Conservation (phyloP, 2,888 invertebrate genomes). For the Tolmerus cingulatus region DNA sequence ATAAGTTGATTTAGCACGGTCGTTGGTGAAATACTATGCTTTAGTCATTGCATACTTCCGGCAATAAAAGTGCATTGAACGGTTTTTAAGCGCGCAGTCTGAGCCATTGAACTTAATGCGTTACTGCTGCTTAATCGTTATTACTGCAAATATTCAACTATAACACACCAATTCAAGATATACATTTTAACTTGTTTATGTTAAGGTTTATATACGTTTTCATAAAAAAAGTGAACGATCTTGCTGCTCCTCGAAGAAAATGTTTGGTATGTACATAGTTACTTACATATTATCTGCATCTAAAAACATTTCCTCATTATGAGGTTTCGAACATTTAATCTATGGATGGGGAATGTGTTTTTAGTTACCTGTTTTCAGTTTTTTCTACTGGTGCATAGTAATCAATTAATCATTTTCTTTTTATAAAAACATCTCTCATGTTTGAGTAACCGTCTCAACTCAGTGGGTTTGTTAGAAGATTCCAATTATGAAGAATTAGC, state of each 20-base stretch:
- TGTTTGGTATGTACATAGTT: neutral
- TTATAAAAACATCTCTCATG: neutral
- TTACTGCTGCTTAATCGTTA: neutral
- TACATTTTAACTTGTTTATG: neutral
- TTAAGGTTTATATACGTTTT: neutral
- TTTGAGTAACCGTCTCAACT: neutral
- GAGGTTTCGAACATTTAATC: neutral
- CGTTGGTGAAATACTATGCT: neutral
- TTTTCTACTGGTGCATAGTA: neutral
- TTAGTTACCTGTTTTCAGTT: neutral
- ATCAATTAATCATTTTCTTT: neutral
- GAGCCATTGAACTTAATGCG: neutral
- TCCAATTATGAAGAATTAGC: neutral
- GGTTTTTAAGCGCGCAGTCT: neutral
- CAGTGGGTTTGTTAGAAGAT: neutral
- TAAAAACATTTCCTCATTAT: neutral
- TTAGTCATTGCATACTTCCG: neutral
- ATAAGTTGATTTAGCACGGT: neutral
- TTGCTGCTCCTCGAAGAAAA: neutral
- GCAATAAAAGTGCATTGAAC: conserved; percentile 5
- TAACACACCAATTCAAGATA: neutral
- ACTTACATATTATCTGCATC: neutral
- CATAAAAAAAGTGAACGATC: neutral
- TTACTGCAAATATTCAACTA: neutral
- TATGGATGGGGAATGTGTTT: neutral